A percentile compares a stretch with the other conserved stretches of the same genome.
Conservation (phyloP, 1,140 invertebrate genomes). For the Formica exsecta region DNA sequence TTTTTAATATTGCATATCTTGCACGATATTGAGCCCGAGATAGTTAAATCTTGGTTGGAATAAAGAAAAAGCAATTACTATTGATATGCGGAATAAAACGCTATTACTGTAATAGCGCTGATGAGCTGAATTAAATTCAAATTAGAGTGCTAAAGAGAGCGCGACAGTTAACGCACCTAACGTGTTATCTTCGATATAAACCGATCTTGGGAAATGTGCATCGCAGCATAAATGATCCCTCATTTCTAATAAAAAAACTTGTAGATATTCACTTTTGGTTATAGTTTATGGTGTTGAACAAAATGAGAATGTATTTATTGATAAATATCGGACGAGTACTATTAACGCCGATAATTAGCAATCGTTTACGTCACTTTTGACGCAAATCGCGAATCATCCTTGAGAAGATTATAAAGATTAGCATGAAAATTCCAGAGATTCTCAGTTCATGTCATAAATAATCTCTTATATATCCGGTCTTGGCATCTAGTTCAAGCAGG, state of each 20-base stretch:
- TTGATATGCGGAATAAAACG: slow-evolving; percentile 17
- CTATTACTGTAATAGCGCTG: slow-evolving; percentile 8
- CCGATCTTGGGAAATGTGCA: slow-evolving; percentile 19
- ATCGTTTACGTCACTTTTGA: slow-evolving; percentile 26
- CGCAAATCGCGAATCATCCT: background rate
- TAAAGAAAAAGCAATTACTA: slow-evolving; percentile 10
- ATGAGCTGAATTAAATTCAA: slow-evolving; percentile 43
- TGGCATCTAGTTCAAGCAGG: background rate
- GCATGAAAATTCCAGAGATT: slow-evolving; percentile 8
- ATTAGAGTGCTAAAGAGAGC: slow-evolving; percentile 29
- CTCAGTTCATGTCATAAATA: background rate
- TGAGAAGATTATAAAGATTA: background rate
- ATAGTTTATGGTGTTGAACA: background rate
- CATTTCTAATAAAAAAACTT: background rate
- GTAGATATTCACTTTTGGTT: background rate
- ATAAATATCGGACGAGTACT: background rate
- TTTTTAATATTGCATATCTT: background rate
- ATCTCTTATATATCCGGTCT: slow-evolving; percentile 40
- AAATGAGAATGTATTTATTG: background rate
- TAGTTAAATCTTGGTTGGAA: background rate
- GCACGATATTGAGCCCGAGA: background rate
- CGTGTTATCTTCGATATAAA: slow-evolving; percentile 25
- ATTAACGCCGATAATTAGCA: slow-evolving; percentile 28
- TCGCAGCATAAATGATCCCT: background rate
- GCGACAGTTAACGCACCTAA: slow-evolving; percentile 6